Evolutionary conservation across 2,888 invertebrate genomes (phyloP).

Genomic region (Torymus tubicola): DNA sequence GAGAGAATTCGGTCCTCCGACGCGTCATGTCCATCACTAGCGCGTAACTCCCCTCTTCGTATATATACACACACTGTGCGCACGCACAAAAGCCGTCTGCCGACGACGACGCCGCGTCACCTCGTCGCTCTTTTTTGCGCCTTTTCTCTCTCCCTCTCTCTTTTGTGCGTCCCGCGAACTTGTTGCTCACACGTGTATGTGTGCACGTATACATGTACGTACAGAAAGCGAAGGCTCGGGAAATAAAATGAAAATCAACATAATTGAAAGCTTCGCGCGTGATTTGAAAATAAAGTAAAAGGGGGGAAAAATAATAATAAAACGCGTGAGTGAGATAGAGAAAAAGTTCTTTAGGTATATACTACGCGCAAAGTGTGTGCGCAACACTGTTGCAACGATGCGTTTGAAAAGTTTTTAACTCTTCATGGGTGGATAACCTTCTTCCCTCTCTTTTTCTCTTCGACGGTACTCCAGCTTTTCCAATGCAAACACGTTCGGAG

Average conservation of each 20-base stretch:
- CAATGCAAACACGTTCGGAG: slow-evolving; percentile 20
- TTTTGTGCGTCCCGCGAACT: slow-evolving; percentile 24
- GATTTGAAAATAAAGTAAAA: background rate
- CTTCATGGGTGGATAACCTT: slow-evolving; percentile 1
- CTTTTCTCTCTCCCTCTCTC: background rate
- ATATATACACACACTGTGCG: no score
- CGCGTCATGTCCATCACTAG: slow-evolving; percentile 32
- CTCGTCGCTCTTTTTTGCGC: slow-evolving; percentile 4
- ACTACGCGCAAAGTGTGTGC: no score
- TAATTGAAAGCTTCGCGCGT: slow-evolving; percentile 41
- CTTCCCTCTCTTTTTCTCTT: no score
- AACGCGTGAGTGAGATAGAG: no score
- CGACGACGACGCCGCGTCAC: background rate
- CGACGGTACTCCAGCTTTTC: slow-evolving; percentile 11
- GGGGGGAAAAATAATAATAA: background rate
- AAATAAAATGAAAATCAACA: slow-evolving; percentile 41
- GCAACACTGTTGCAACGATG: no score
- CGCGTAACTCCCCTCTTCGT: background rate
- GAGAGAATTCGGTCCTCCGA: slow-evolving; percentile 32
- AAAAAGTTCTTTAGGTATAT: no score
- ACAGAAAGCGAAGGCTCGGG: background rate
- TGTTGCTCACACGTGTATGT: slow-evolving; percentile 17
- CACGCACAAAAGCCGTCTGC: slow-evolving; percentile 6
- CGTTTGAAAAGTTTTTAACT: slow-evolving; percentile 7
- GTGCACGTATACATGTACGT: background rate